Conservation (phyloP, 2,797 vertebrate species). For the Naso thynnoides region DNA sequence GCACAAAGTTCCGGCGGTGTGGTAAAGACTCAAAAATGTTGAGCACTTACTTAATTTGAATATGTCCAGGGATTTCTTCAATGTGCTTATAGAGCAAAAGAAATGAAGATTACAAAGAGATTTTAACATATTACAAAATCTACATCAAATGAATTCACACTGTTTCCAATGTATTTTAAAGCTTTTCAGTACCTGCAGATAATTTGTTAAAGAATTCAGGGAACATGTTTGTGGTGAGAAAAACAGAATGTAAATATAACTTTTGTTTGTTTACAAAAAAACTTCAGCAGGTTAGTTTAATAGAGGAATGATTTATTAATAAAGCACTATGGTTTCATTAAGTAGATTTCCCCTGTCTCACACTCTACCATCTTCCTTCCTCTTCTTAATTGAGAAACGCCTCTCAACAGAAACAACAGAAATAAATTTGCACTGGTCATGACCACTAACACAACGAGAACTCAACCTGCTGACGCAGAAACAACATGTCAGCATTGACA, state of each 20-base stretch:
- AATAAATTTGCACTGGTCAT: background rate
- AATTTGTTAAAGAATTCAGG: background rate
- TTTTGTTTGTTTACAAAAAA: background rate
- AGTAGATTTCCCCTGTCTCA: background rate
- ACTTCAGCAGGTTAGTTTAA: background rate
- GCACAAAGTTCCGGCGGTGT: background rate
- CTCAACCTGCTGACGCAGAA: conserved; percentile 11
- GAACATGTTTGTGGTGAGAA: background rate
- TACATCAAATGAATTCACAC: background rate
- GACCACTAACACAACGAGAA: conserved; percentile 41
- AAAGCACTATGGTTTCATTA: background rate
- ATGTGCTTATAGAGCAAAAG: conserved; percentile 81
- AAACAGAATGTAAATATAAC: background rate
- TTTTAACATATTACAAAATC: background rate
- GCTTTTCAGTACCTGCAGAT: background rate
- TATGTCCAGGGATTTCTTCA: conserved; percentile 93
- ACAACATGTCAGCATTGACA: background rate
- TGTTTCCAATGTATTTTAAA: background rate
- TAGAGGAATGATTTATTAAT: background rate
- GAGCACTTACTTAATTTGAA: conserved; percentile 94
- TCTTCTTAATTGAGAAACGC: no score
- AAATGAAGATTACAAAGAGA: background rate
- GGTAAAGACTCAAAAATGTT: background rate
- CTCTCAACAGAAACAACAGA: conserved; percentile 8
- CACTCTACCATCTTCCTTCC: conserved; percentile 28